Evolutionary conservation across 2,113 vertebrate genomes (phyloP), one percentile per base, ranked within the genome.

Genomic region (Mormyrus iriodes): DNA sequence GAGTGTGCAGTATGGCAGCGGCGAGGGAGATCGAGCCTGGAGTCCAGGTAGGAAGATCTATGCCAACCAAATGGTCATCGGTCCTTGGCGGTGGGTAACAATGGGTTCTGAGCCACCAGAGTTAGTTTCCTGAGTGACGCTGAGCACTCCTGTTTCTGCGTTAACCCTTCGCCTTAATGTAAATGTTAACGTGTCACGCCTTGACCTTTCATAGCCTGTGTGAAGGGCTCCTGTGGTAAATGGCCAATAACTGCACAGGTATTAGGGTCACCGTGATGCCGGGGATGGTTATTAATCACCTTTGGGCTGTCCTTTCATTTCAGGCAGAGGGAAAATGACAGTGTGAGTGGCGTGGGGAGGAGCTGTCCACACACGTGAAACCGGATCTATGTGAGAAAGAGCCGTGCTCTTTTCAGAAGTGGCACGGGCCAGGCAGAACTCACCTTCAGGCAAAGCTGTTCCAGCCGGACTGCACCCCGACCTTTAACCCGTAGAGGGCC

Each of bases 361-460:
- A 52, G 49, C 7, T 17, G 17, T 24, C 51, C 58, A 17, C n/a
- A 35, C 42, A 10, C 31, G 39, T 53, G 31, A 88, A 53, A 55
- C 27, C 15, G 49, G 88, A 88, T 88, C 69, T 79, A 88, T 55
- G 88, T 82, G 46, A 82, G 49, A 82, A 55, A 88, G 27, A 3
- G 9, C 19, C 35, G 7, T 35, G n/a, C 27, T 24, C 19, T 53
- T 53, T 69, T 88, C 46, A 51, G 24, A 51, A 48, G 61, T 24
- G 48, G 49, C n/a, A 46, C 1, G 10, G 55, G 39, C 48, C 27
- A 83, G 69, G 83, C 48, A 73, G 27, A 82, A 83, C 48, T 79
- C 65, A 88, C 35, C 88, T 88, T 52, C 69, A 83, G 49, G 85
- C 85, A 55, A 86, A 86, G 51, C 85, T 86, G 51, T 35, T 53